Conservation (phyloP, 2,888 invertebrate genomes). For the Dicyrtoma fusca region DNA sequence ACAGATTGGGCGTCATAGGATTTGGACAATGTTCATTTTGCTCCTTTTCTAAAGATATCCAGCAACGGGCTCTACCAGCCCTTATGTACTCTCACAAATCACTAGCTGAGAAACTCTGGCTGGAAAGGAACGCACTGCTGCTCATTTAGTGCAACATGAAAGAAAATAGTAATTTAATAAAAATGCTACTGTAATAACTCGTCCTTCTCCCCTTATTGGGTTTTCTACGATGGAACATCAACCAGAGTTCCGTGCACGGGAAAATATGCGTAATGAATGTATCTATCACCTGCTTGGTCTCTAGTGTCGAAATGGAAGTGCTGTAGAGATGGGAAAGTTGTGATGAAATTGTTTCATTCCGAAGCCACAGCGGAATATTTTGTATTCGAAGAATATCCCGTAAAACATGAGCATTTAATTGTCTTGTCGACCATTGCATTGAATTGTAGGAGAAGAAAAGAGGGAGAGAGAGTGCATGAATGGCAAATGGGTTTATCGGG, state of each 20-base stretch:
- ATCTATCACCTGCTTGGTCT: no score
- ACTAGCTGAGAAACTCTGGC: neutral
- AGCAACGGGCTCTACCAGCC: no score
- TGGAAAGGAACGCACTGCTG: neutral
- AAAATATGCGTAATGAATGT: no score
- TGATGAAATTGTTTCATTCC: no score
- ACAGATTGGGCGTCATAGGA: neutral
- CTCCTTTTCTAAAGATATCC: no score
- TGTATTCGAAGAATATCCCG: no score
- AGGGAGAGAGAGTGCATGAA: neutral
- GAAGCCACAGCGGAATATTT: no score
- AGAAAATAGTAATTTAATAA: neutral
- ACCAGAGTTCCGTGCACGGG: no score
- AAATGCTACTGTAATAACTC: conserved; percentile 12
- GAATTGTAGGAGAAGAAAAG: neutral
- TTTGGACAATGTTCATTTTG: neutral
- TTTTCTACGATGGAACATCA: neutral
- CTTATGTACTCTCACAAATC: neutral
- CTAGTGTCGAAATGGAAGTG: no score
- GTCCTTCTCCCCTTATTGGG: neutral
- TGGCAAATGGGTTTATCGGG: neutral
- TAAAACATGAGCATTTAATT: no score
- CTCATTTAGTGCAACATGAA: neutral
- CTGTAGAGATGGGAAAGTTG: no score
- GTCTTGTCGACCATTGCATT: neutral